phyloP scores from a whole-genome alignment of 2,797 vertebrate genomes.

The Pseudochaenichthys georgianus region DNA sequence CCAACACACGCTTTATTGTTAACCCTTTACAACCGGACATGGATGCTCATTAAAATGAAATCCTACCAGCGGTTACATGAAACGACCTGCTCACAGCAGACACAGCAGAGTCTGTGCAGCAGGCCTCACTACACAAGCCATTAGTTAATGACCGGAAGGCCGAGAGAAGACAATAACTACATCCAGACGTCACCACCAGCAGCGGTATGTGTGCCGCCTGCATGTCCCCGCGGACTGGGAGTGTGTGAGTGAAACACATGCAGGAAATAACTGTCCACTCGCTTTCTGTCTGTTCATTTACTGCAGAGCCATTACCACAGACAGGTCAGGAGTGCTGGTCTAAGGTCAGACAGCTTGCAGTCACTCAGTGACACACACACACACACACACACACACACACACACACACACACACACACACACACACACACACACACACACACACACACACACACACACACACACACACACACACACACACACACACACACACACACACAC shows the following conservation, averaged over 20 bases:
- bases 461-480: too few relatives aligned
- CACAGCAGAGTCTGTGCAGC: slow-evolving; percentile 31
- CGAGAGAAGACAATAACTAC: slow-evolving; percentile 51
- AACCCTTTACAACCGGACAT: slow-evolving; percentile 26
- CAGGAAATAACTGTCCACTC: slow-evolving; percentile 42
- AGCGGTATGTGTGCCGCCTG: slow-evolving; percentile 15
- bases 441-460: too few relatives aligned
- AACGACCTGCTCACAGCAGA: slow-evolving; percentile 22
- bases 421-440: too few relatives aligned
- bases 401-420: too few relatives aligned
- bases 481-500: too few relatives aligned
- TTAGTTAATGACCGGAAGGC: slow-evolving; percentile 63
- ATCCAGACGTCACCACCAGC: slow-evolving; percentile 46
- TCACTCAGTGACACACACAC: background rate
- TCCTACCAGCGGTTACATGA: slow-evolving; percentile 28
- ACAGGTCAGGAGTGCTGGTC: slow-evolving; percentile 24
- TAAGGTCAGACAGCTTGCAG: slow-evolving; percentile 17
- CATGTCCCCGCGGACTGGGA: background rate
- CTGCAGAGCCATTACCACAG: slow-evolving; percentile 14
- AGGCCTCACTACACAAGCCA: slow-evolving; percentile 54
- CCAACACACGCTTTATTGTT: slow-evolving; percentile 21
- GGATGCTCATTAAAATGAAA: slow-evolving; percentile 46
- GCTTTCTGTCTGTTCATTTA: slow-evolving; percentile 30
- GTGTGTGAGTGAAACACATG: slow-evolving; percentile 15
- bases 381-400: background rate